Evolutionary conservation across 1,140 invertebrate species (phyloP), one percentile per base, ranked within the genome.

Genomic region (Macrotrachela quadricornifera): DNA sequence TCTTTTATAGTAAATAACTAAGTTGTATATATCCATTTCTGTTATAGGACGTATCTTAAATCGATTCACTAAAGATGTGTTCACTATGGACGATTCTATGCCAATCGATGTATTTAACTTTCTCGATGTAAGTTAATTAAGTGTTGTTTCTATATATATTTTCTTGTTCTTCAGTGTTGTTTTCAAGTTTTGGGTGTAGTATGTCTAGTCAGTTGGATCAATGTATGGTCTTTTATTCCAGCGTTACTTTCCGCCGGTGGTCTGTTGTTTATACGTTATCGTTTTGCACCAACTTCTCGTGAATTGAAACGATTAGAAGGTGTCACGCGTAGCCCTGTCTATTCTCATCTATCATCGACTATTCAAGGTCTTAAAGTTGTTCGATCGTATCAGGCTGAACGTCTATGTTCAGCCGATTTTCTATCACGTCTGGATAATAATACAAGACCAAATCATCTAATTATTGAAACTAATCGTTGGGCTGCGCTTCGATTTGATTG

Each of bases 341-440:
- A 83, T 61, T 81, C 81, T 10, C 85, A 92, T 63, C 71, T 94
- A 50, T 85, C 80, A 64, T 79, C 85, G 17, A 81, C 85, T 0
- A 70, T 92, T 1, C 81, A 84, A 66, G 88, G 88, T 8, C 70
- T 94, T 18, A 76, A 81, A 1, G 91, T 86, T 0, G 86, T 95
- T 49, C 73, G 87, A 54, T 83, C 86, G 0, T 87, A 82, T 58
- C 73, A 75, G 37, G 69, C 75, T 6, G 71, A 87, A 65, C 71
- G 78, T 9, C 60, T 60, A 49, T 69, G 66, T 46, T 53, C 57
- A 39, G 58, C 80, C 48, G 75, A 91, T 12, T 80, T 81, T 57
- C 66, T 77, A 38, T 79, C 73, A 38, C 71, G 67, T 53, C 77
- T 81, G 77, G 44, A 77, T 80, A 12, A 78, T 76, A 11, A 71